Conservation (phyloP, 2,113 vertebrate species). For the Nycticorax nycticorax region DNA sequence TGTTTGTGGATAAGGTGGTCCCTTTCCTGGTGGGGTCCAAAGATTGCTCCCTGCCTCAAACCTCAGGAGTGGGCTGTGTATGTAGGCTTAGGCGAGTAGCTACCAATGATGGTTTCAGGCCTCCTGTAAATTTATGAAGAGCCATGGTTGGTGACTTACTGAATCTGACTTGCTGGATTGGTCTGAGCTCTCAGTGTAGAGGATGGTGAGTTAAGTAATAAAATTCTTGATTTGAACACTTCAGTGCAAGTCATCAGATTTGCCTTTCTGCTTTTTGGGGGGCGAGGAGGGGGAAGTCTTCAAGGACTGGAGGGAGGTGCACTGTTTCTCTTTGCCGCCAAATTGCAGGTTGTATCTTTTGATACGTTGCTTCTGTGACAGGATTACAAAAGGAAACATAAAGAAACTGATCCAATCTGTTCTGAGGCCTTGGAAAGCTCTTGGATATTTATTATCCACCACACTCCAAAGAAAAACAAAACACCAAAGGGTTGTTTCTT, state of each 20-base stretch:
- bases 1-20: not conserved
- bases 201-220: not conserved
- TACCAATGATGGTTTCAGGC: not conserved
- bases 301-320: constrained; percentile 53
- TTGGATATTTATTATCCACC: constrained; percentile 31
- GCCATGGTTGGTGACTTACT: not conserved
- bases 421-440: constrained; percentile 13
- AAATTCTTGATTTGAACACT: constrained; percentile 12
- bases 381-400: constrained; percentile 43
- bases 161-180: not conserved
- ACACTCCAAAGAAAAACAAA: not conserved
- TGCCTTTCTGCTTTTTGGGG: not conserved
- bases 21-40: not conserved
- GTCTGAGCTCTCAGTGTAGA: not conserved
- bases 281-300: not conserved
- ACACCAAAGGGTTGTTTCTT: not conserved
- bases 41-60: not conserved
- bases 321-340: constrained; percentile 5
- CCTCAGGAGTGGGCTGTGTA: not conserved
- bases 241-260: not conserved
- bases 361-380: constrained; percentile 23
- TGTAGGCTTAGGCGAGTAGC: not conserved
- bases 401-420: constrained; percentile 55
- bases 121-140: not conserved
- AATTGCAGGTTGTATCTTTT: constrained; percentile 56